Percentiles rank a stretch among this genome's conserved stretches.
Evolutionary conservation across 1,140 invertebrate species (phyloP).

Genomic region (Bacillus rossius): DNA sequence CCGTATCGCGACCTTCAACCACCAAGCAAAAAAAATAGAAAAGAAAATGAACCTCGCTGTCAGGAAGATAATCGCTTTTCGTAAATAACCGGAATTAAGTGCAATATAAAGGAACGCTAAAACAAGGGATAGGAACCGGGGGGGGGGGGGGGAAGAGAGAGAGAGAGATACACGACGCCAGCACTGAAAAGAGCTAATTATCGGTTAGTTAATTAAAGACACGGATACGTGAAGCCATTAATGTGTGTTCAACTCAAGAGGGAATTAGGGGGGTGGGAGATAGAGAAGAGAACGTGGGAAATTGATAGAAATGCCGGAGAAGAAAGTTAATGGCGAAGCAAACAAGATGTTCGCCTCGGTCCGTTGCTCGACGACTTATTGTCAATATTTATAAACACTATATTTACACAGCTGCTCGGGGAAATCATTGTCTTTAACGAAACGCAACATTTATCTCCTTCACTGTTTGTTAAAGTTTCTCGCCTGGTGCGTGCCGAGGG

Average conservation of each 20-base stretch:
- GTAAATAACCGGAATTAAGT: slow-evolving; percentile 1
- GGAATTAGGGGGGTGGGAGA: slow-evolving; percentile 6
- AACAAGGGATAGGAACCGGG: slow-evolving; percentile 2
- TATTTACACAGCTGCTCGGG: too few relatives aligned
- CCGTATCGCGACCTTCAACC: slow-evolving; percentile 35
- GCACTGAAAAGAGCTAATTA: too few relatives aligned
- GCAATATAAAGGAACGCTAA: slow-evolving; percentile 10
- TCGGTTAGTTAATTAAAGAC: too few relatives aligned
- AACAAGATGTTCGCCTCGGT: too few relatives aligned
- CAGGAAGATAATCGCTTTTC: slow-evolving; percentile 27
- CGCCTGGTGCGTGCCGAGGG: too few relatives aligned
- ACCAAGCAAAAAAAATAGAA: slow-evolving; percentile 42
- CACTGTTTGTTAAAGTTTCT: not conserved
- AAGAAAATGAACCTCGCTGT: slow-evolving; percentile 41
- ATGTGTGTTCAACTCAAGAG: slow-evolving; percentile 33
- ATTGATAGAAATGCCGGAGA: too few relatives aligned
- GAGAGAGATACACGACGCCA: slow-evolving; percentile 3
- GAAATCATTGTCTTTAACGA: slow-evolving; percentile 38
- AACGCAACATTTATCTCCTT: slow-evolving; percentile 29
- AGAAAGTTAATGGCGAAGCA: too few relatives aligned
- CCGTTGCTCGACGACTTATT: too few relatives aligned
- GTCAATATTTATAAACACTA: too few relatives aligned
- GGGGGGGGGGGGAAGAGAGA: not conserved
- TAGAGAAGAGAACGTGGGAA: not conserved
- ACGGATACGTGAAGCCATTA: slow-evolving; percentile 21